Conservation (phyloP, 2,888 invertebrate species). For the Dynastes tityus region DNA sequence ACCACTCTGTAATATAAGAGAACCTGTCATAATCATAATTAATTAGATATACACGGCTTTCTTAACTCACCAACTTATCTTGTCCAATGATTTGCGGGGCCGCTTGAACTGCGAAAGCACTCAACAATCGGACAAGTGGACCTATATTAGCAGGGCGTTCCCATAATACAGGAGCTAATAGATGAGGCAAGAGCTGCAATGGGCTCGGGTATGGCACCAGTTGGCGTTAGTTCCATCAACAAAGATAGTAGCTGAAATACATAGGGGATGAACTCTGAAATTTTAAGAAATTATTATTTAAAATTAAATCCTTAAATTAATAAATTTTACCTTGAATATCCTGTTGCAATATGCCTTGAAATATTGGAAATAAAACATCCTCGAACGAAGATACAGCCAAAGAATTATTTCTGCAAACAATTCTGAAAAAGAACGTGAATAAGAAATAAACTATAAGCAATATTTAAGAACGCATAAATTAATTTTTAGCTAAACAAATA, state of each 20-base stretch:
- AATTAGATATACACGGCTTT: background rate
- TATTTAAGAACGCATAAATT: background rate
- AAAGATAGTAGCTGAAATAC: conserved; percentile 97
- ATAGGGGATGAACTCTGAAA: conserved; percentile 95
- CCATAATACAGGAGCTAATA: conserved; percentile 93
- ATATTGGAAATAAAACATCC: conserved; percentile 93
- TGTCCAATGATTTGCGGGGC: conserved; percentile 78
- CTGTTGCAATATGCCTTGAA: conserved; percentile 94
- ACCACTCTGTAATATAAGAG: conserved; percentile 74
- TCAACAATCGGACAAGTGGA: conserved; percentile 92
- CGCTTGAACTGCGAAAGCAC: conserved; percentile 87
- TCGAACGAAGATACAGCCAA: conserved; percentile 90
- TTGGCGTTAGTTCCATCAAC: conserved; percentile 81
- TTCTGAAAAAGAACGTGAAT: conserved; percentile 71
- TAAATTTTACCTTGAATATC: conserved; percentile 85
- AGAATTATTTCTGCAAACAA: conserved; percentile 88
- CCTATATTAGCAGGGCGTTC: conserved; percentile 94
- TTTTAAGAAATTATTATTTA: background rate
- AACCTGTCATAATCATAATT: background rate
- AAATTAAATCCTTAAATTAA: conserved; percentile 8
- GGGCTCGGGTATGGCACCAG: conserved; percentile 80
- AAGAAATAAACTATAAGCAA: conserved; percentile 15
- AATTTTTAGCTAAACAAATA: too few species aligned
- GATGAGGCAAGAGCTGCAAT: conserved; percentile 90
- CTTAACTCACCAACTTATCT: conserved; percentile 79